phyloP scores from a whole-genome alignment of 2,113 vertebrate genomes.

The Tragelaphus scriptus region DNA sequence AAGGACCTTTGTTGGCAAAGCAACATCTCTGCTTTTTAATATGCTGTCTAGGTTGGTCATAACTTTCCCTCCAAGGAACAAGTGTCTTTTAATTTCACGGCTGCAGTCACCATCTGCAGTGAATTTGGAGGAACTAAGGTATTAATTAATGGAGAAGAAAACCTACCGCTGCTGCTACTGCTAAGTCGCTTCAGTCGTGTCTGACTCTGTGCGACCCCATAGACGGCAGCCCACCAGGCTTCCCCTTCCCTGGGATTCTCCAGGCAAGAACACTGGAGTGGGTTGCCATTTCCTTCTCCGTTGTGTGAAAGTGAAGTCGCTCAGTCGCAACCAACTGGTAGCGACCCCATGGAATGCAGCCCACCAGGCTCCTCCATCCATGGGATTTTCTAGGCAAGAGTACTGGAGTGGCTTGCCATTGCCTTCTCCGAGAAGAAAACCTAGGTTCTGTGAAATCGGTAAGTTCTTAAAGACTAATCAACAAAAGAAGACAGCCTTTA shows the following conservation, averaged over 20 bases:
- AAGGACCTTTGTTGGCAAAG: not conserved
- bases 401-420: too few species aligned
- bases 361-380: too few species aligned
- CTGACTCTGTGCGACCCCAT: too few species aligned
- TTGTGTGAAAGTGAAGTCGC: too few species aligned
- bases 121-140: not conserved
- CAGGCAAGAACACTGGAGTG: too few species aligned
- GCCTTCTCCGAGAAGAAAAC: not conserved
- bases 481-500: not conserved
- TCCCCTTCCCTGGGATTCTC: too few species aligned
- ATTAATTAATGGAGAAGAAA: not conserved
- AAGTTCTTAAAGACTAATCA: not conserved
- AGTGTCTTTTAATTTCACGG: not conserved
- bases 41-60: not conserved
- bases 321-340: too few species aligned
- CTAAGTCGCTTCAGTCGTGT: too few species aligned
- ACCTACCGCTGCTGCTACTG: not conserved
- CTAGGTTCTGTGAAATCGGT: not conserved
- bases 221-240: too few species aligned
- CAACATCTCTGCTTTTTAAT: not conserved
- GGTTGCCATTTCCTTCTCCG: too few species aligned
- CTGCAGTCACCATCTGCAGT: not conserved
- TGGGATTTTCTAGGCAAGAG: too few species aligned
- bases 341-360: too few species aligned
- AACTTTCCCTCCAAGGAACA: not conserved